These are phyloP conservation scores for Tupaia tana DNA, from an alignment of 2,113 vertebrate genomes.

Conservation along the genomic window DNA sequence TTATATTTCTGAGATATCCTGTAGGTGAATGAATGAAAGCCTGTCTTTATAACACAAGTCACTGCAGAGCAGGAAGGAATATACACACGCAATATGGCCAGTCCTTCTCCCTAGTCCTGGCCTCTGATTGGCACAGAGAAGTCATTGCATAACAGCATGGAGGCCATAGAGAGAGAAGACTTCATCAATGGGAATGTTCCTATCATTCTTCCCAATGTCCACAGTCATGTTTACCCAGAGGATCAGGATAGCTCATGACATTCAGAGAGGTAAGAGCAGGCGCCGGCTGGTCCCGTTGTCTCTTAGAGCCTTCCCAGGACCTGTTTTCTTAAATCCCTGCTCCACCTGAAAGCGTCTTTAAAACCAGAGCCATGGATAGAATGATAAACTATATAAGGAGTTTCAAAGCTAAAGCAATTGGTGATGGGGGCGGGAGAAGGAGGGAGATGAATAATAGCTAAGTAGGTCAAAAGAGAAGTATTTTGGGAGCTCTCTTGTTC, in stretches of 20 bases:
- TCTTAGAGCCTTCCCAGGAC: background rate
- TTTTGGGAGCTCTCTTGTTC: conserved; percentile 69
- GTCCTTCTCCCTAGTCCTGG: background rate
- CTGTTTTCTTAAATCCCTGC: background rate
- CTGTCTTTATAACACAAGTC: background rate
- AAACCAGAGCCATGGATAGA: conserved; percentile 27
- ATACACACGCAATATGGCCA: background rate
- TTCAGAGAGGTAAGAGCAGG: background rate
- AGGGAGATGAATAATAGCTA: conserved; percentile 59
- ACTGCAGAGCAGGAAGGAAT: background rate
- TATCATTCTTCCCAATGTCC: background rate
- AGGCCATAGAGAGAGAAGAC: background rate
- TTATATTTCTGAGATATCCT: conserved; percentile 39
- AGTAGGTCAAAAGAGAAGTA: conserved; percentile 72
- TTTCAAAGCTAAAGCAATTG: conserved; percentile 51
- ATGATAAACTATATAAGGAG: conserved; percentile 21
- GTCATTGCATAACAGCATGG: background rate
- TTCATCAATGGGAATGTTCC: background rate
- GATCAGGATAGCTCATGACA: background rate
- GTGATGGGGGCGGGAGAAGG: background rate
- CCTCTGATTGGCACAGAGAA: background rate
- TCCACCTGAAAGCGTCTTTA: conserved; percentile 16
- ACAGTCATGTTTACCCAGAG: background rate
- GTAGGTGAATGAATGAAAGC: background rate
- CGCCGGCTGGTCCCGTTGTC: background rate